phyloP scores from a whole-genome alignment of 1,140 invertebrate species.

The Pissodes strobi region DNA sequence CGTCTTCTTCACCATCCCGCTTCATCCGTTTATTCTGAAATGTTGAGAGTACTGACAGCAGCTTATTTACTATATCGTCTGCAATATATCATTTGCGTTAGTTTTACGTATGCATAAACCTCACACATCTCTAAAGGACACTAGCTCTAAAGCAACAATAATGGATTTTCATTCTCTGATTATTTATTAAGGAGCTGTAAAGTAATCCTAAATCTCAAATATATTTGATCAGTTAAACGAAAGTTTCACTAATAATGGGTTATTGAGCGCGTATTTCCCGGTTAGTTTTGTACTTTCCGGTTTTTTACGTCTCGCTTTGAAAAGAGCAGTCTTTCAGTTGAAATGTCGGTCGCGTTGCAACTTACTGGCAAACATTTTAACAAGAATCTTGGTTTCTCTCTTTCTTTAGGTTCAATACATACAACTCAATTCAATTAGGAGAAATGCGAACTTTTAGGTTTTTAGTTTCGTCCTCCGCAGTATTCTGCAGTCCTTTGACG shows the following conservation, averaged over 20 bases:
- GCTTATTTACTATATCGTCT: too few species aligned
- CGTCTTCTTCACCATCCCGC: not conserved
- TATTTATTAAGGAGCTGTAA: too few species aligned
- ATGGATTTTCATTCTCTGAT: too few species aligned
- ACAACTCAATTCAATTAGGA: conserved; percentile 18
- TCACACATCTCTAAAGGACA: too few species aligned
- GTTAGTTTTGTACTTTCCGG: not conserved
- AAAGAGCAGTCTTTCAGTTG: not conserved
- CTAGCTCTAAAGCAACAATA: too few species aligned
- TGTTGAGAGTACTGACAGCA: too few species aligned
- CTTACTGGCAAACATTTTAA: conserved; percentile 7
- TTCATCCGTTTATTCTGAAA: too few species aligned
- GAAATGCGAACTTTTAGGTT: conserved; percentile 7
- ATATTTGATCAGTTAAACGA: too few species aligned
- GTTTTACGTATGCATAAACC: too few species aligned
- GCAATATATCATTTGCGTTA: too few species aligned
- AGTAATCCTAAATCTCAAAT: not conserved
- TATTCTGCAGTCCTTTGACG: too few species aligned
- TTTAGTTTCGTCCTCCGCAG: not conserved
- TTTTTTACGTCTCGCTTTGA: not conserved
- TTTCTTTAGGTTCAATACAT: conserved; percentile 5
- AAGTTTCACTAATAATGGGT: too few species aligned
- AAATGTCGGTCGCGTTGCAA: conserved; percentile 3
- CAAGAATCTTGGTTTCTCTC: not conserved
- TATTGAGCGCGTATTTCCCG: not conserved